Evolutionary conservation across 2,797 vertebrate species (phyloP).

Genomic region (Hafferia zeledoni): DNA sequence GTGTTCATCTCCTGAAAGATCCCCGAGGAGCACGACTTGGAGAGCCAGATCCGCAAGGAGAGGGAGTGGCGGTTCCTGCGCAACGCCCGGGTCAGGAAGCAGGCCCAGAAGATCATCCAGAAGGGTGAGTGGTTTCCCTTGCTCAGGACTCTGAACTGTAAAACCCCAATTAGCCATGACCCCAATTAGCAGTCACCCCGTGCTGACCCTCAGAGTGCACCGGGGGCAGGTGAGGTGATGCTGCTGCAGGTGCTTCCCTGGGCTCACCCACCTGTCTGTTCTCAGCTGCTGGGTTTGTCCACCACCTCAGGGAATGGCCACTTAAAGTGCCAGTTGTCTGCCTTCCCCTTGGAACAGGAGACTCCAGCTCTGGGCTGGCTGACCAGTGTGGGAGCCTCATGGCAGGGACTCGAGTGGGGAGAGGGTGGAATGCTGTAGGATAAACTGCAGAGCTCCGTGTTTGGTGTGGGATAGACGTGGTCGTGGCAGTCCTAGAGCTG

Average conservation of each 20-base stretch:
- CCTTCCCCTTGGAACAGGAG: background rate
- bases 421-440: background rate
- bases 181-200: fast-evolving
- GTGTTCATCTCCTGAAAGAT: slow-evolving; percentile 75
- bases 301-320: fast-evolving
- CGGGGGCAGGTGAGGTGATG: fast-evolving
- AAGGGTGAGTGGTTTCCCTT: slow-evolving; percentile 79
- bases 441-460: background rate
- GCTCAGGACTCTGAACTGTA: fast-evolving
- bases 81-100: slow-evolving; percentile 86
- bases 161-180: fast-evolving
- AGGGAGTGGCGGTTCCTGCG: slow-evolving; percentile 95
- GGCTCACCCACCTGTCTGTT: fast-evolving
- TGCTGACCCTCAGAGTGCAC: fast-evolving
- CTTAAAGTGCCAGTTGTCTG: background rate
- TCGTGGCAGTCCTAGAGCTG: background rate
- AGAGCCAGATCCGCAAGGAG: slow-evolving; percentile 95
- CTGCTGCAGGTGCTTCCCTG: fast-evolving
- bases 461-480: background rate
- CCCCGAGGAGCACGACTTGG: slow-evolving; percentile 94
- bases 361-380: too few species aligned
- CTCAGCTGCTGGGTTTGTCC: background rate
- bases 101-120: slow-evolving; percentile 89
- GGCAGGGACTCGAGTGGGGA: background rate
- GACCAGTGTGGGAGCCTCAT: background rate